A percentile compares a stretch with the other conserved stretches of the same genome.
phyloP scores from a whole-genome alignment of 2,113 vertebrate species.

The Anguilla japonica region DNA sequence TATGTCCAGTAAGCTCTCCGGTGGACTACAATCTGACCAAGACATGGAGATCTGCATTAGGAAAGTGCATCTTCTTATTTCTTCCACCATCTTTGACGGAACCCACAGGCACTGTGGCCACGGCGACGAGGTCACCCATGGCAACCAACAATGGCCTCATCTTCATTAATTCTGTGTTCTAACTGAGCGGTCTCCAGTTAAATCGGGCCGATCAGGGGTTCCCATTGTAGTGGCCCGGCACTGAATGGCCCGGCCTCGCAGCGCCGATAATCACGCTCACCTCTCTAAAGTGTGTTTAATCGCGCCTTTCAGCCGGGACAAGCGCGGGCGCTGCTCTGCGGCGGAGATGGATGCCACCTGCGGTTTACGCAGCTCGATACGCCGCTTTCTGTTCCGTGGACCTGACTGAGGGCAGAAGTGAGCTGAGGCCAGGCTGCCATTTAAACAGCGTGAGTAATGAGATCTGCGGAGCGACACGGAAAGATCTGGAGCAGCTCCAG shows the following conservation, averaged over 20 bases:
- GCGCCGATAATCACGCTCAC: background rate
- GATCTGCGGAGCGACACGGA: background rate
- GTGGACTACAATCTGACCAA: no score
- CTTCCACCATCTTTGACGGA: no score
- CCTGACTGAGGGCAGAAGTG: background rate
- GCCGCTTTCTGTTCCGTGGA: background rate
- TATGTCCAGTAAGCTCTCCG: no score
- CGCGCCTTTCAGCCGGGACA: background rate
- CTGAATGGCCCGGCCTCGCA: background rate
- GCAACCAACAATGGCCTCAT: no score
- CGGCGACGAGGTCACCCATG: no score
- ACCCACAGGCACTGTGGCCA: no score
- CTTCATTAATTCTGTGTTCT: no score
- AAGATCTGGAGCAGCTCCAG: background rate
- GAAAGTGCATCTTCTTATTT: no score
- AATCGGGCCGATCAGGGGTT: background rate
- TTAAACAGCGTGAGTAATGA: background rate
- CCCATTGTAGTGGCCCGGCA: background rate
- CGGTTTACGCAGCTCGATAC: background rate
- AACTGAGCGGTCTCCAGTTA: no score
- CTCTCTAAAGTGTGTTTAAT: background rate
- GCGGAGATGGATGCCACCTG: background rate
- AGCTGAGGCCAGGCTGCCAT: background rate
- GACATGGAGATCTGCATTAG: no score
- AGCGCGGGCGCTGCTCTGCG: background rate